phyloP scores from a whole-genome alignment of 2,797 vertebrate species.

The Lacerta agilis region DNA sequence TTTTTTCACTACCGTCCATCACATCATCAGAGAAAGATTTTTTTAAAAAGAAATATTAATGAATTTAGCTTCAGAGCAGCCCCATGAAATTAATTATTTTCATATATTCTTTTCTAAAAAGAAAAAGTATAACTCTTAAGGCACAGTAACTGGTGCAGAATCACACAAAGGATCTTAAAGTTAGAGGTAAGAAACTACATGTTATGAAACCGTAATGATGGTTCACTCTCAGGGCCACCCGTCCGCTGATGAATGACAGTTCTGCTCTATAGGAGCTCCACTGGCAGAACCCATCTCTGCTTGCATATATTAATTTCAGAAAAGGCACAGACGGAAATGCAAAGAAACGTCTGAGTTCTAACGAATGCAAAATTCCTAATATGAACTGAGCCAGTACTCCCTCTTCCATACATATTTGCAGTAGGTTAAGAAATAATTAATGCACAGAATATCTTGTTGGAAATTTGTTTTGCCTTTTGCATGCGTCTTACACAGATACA shows the following conservation, averaged over 20 bases:
- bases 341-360: constrained; percentile 7
- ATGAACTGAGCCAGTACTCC: background rate
- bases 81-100: background rate
- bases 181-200: background rate
- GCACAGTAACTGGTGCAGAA: background rate
- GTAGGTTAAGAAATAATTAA: constrained; percentile 6
- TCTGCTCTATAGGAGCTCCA: background rate
- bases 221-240: background rate
- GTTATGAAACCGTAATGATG: background rate
- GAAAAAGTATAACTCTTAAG: background rate
- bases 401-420: constrained; percentile 1
- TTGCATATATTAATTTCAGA: constrained; percentile 19
- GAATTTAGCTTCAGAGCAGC: background rate
- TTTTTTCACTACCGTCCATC: background rate
- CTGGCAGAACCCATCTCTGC: background rate
- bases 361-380: constrained; percentile 8
- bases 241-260: constrained; percentile 8
- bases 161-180: background rate
- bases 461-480: background rate
- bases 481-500: background rate
- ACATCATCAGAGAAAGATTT: background rate
- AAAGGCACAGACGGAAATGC: background rate
- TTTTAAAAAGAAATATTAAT: background rate
- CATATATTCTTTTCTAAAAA: background rate
- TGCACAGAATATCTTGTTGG: background rate